Conservation (phyloP, 2,797 vertebrate genomes). For the Okamejei kenojei region DNA sequence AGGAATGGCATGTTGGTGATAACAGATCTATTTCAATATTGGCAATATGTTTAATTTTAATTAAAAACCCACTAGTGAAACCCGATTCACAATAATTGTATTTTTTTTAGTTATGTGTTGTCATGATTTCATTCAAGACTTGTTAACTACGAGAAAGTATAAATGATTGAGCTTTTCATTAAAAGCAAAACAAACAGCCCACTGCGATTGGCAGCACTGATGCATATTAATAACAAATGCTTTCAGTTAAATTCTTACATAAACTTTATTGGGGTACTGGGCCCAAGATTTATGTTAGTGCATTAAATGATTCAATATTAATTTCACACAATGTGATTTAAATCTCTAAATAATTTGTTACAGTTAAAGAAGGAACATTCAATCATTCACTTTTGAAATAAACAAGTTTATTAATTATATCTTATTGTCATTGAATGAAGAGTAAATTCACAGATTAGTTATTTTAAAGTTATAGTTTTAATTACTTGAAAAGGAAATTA, state of each 20-base stretch:
- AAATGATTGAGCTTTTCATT: not conserved
- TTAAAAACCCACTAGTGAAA: conserved; percentile 1
- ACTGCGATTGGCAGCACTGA: not conserved
- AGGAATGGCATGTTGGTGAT: not conserved
- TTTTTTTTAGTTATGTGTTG: not conserved
- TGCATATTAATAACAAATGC: not conserved
- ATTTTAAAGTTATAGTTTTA: not conserved
- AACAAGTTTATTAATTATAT: not conserved
- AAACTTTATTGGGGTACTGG: not conserved
- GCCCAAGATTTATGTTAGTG: not conserved
- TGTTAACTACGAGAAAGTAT: not conserved
- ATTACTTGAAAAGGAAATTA: not conserved
- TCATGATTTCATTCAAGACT: not conserved
- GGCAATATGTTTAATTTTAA: not conserved
- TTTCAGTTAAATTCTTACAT: not conserved
- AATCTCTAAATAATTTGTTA: not conserved
- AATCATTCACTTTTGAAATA: not conserved
- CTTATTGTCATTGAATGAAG: not conserved
- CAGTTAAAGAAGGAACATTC: not conserved
- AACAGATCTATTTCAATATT: not conserved
- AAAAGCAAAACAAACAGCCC: not conserved
- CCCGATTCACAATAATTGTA: not conserved
- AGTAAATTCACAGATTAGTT: not conserved
- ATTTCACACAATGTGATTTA: not conserved
- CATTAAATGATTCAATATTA: not conserved